These are phyloP conservation scores for Melinaea menophilus DNA, from an alignment of 2,888 invertebrate genomes.

Conservation along the genomic window DNA sequence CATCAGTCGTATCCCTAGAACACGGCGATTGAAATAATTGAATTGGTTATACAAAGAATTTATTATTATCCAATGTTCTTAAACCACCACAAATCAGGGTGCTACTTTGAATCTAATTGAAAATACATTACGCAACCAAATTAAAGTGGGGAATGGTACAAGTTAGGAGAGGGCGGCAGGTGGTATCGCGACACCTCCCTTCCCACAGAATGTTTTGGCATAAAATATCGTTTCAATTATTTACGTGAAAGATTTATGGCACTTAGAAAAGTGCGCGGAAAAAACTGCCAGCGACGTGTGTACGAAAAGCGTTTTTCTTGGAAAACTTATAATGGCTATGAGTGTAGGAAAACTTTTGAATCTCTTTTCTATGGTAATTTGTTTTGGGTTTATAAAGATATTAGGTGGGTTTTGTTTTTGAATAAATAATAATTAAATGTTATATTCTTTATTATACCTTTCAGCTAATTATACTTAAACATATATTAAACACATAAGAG, in stretches of 20 bases:
- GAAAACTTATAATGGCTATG: slow-evolving; percentile 76
- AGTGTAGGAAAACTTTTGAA: slow-evolving; percentile 73
- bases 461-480: too few species aligned
- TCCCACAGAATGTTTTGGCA: slow-evolving; percentile 77
- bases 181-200: slow-evolving; percentile 66
- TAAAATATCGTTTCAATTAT: slow-evolving; percentile 80
- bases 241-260: slow-evolving; percentile 77
- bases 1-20: too few species aligned
- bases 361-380: slow-evolving; percentile 78
- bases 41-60: slow-evolving; percentile 61
- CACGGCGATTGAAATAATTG: slow-evolving; percentile 40
- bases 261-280: slow-evolving; percentile 79
- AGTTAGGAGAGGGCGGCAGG: slow-evolving; percentile 72
- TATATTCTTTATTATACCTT: neutral
- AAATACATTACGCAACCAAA: slow-evolving; percentile 79
- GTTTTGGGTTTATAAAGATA: slow-evolving; percentile 73
- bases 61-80: slow-evolving; percentile 65
- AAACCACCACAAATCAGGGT: slow-evolving; percentile 71
- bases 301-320: slow-evolving; percentile 78
- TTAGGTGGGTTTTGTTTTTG: slow-evolving; percentile 52
- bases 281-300: slow-evolving; percentile 75
- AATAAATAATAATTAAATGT: slow-evolving; percentile 27
- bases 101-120: slow-evolving; percentile 75
- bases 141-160: slow-evolving; percentile 77
- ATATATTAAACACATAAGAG: too few species aligned